Evolutionary conservation across 1,140 invertebrate genomes (phyloP).

Genomic region (Trichogramma pretiosum): DNA sequence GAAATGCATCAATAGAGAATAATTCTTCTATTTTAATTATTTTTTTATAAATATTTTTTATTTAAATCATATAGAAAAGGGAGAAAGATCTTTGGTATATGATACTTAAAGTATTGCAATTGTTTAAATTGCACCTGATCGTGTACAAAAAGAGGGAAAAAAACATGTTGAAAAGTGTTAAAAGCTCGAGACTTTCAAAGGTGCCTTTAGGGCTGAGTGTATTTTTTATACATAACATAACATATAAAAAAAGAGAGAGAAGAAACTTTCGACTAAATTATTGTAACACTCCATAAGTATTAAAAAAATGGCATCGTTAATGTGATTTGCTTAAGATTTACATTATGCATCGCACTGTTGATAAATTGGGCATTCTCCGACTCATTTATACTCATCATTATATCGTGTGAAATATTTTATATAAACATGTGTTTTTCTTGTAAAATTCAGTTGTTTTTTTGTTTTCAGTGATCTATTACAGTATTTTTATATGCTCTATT

Average conservation of each 20-base stretch:
- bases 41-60: constrained; percentile 9
- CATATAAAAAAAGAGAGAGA: constrained; percentile 11
- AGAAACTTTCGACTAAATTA: constrained; percentile 4
- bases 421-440: constrained; percentile 1
- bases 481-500: too few species aligned
- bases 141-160: constrained; percentile 13
- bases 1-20: background rate
- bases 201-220: constrained; percentile 1
- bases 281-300: constrained; percentile 12
- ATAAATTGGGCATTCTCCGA: background rate
- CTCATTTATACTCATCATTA: constrained; percentile 9
- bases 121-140: constrained; percentile 20
- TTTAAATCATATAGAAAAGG: constrained; percentile 13
- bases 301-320: constrained; percentile 11
- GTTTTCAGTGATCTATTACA: too few species aligned
- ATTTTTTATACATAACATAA: too few species aligned
- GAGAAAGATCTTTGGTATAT: constrained; percentile 44
- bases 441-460: constrained; percentile 1
- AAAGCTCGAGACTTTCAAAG: constrained; percentile 12
- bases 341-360: constrained; percentile 7
- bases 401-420: constrained; percentile 2
- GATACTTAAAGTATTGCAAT: constrained; percentile 34
- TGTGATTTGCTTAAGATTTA: constrained; percentile 6
- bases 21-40: background rate
- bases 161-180: too few species aligned